These are phyloP conservation scores for Exocentrus adspersus DNA, from an alignment of 2,888 invertebrate genomes.

Conservation along the genomic window DNA sequence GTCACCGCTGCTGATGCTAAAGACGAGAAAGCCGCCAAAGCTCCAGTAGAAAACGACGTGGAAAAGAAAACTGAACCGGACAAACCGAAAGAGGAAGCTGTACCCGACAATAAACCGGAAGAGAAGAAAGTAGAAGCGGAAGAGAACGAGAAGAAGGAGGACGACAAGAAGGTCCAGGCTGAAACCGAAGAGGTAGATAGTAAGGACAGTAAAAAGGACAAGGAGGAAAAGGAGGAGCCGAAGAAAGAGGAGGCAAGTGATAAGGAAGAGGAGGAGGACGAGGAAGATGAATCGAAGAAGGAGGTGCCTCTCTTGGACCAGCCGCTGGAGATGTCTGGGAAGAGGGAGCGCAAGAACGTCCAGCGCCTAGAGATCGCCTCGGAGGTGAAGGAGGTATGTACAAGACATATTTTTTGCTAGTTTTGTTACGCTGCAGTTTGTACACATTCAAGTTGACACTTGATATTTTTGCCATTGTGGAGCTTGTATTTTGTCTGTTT, in stretches of 20 bases:
- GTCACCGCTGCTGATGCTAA: constrained; percentile 43
- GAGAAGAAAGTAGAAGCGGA: constrained; percentile 52
- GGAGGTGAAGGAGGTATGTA: constrained; percentile 20
- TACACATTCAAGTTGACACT: too few species aligned
- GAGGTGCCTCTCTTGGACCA: constrained; percentile 59
- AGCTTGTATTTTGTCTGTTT: constrained; percentile 19
- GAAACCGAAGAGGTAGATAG: constrained; percentile 32
- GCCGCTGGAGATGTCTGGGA: constrained; percentile 58
- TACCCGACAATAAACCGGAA: constrained; percentile 40
- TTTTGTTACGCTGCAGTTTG: background rate
- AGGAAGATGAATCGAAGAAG: constrained; percentile 49
- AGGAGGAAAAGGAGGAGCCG: constrained; percentile 36
- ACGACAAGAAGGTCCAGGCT: constrained; percentile 46
- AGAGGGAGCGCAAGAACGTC: constrained; percentile 60
- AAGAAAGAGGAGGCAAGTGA: constrained; percentile 49
- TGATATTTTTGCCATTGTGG: too few species aligned
- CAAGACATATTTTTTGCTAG: background rate
- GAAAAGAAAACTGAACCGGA: constrained; percentile 48
- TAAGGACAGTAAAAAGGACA: constrained; percentile 37
- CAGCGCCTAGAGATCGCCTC: constrained; percentile 52
- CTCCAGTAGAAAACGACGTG: constrained; percentile 41
- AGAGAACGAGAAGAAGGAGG: constrained; percentile 44
- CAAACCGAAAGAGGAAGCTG: constrained; percentile 43
- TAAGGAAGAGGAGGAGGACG: constrained; percentile 51
- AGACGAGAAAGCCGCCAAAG: too few species aligned